Conservation (phyloP, 2,113 vertebrate genomes). For the Pogonocichla stellata region DNA sequence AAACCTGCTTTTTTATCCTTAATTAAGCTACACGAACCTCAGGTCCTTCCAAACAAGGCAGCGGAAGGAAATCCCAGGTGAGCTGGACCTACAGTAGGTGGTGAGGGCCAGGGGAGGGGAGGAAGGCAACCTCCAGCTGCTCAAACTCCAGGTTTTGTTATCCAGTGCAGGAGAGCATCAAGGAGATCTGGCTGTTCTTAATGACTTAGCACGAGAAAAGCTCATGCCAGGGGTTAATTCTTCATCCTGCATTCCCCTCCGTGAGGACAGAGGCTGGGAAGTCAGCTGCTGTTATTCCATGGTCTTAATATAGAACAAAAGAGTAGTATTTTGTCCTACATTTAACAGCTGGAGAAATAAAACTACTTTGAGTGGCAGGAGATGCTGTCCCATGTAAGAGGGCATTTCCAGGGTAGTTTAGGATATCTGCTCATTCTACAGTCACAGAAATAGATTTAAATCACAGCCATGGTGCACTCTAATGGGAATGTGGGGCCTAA, state of each 20-base stretch:
- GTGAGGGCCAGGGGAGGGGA: not conserved
- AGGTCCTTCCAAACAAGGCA: not conserved
- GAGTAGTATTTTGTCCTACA: constrained; percentile 11
- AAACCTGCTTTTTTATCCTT: not conserved
- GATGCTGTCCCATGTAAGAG: not conserved
- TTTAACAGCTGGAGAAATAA: constrained; percentile 3
- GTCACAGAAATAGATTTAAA: not conserved
- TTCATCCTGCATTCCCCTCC: not conserved
- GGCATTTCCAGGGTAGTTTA: not conserved
- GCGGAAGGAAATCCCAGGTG: not conserved
- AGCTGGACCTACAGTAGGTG: accelerated
- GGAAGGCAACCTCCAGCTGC: not conserved
- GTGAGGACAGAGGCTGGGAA: not conserved
- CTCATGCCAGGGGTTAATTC: not conserved
- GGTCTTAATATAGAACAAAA: constrained; percentile 23
- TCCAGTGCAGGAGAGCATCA: not conserved
- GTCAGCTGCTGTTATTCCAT: not conserved
- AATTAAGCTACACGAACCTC: not conserved
- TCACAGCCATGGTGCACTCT: not conserved
- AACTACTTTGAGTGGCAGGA: not conserved
- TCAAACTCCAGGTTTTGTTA: not conserved
- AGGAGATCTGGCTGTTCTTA: not conserved
- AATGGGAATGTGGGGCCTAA: not conserved
- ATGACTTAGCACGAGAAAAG: not conserved
- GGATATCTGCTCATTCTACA: not conserved